Evolutionary conservation across 2,113 vertebrate species (phyloP), one percentile per base, ranked within the genome.

Genomic region (Muscicapa adusta): DNA sequence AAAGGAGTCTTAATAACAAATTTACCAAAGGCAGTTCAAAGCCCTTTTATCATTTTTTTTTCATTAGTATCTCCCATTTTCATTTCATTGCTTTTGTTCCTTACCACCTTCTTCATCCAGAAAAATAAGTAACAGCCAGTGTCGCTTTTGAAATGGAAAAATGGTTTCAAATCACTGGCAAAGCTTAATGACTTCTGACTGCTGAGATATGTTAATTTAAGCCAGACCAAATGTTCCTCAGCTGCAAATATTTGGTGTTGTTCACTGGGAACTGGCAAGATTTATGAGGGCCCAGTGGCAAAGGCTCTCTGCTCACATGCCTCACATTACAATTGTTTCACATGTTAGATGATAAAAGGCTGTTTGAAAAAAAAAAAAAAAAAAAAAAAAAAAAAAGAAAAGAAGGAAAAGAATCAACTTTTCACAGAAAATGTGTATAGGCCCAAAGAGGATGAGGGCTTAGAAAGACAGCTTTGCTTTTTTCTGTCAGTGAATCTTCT

Each of bases 131-230:
- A 97, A 97, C 97, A 98, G 93, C 91, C 85, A 97, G 66, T 95
- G 88, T 97, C 6, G 60, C 97, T 98, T 98, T 98, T 98, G 98
- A 98, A 98, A 98, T 98, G 97, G 97, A 98, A 98, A 98, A 98
- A 98, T 97, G 96, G 96, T 97, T 98, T 98, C 97, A 98, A 98
- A 98, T 98, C 98, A 98, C 91, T 98, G 97, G 97, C 97, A 97
- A 97, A 97, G 97, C 97, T 97, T 98, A 98, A 98, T 98, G 98
- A 98, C 98, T 98, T 98, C 97, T 98, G 98, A 98, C 98, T 98
- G 98, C 97, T 97, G 97, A 98, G 97, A 98, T 98, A 98, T 98
- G 97, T 98, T 98, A 98, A 98, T 98, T 98, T 98, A 98, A 98
- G 97, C 95, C 97, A 97, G 97, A 98, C 98, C 98, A 98, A 98